Conservation (phyloP, 2,888 invertebrate genomes). For the Drosophila eohydei region DNA sequence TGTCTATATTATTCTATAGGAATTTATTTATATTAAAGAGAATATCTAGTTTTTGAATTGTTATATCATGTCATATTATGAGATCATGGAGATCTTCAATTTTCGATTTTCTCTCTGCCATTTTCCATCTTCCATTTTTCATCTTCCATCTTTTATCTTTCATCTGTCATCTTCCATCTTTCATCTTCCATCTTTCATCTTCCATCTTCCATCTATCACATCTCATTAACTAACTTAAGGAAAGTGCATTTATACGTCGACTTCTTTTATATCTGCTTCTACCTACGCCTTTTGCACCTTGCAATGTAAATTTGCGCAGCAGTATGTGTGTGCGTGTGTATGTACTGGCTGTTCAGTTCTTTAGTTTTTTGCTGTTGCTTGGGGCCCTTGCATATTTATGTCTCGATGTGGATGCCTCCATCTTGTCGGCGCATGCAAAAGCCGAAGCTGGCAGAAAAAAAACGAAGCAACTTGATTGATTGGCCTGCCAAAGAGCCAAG, state of each 20-base stretch:
- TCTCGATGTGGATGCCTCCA: constrained; percentile 57
- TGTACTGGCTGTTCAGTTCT: constrained; percentile 30
- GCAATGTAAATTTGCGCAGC: constrained; percentile 80
- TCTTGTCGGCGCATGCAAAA: constrained; percentile 78
- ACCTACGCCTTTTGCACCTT: constrained; percentile 58
- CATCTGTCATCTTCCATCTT: too few species aligned
- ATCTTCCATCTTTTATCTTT: too few species aligned
- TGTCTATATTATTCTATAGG: not conserved
- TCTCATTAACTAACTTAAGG: not conserved
- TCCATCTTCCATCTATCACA: not conserved
- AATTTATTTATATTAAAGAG: not conserved
- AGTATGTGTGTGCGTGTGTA: constrained; percentile 38
- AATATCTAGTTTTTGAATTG: not conserved
- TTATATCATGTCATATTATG: too few species aligned
- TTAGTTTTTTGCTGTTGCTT: constrained; percentile 23
- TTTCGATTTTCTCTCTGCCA: too few species aligned
- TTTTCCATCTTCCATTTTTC: too few species aligned
- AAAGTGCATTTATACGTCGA: constrained; percentile 43
- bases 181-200: too few species aligned
- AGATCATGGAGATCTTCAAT: too few species aligned
- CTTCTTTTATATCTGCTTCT: fast-evolving
- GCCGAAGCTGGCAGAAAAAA: constrained; percentile 52
- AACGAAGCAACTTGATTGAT: constrained; percentile 82
- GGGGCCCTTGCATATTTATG: constrained; percentile 73
- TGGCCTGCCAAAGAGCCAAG: constrained; percentile 70